Conservation (phyloP, 2,888 invertebrate genomes). For the Scrobipalpa costella region DNA sequence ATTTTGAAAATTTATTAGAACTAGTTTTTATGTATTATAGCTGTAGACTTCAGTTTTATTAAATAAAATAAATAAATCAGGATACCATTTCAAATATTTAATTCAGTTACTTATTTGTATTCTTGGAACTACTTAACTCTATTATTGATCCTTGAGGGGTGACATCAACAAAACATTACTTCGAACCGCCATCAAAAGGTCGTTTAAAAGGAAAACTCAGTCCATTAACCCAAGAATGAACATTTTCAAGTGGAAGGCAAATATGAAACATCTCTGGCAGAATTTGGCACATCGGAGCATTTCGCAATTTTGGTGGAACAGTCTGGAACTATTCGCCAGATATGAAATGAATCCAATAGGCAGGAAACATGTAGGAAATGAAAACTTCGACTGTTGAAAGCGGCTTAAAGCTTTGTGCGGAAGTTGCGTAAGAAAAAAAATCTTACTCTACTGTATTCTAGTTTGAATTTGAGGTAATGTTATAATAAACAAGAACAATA, state of each 20-base stretch:
- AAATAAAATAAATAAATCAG: too few species aligned
- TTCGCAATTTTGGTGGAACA: background rate
- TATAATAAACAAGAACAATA: too few species aligned
- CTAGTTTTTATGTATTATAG: too few species aligned
- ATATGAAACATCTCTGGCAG: background rate
- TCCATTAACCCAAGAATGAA: constrained; percentile 12
- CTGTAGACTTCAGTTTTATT: too few species aligned
- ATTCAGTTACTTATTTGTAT: background rate
- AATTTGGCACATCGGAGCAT: background rate
- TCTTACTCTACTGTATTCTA: too few species aligned
- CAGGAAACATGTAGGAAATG: constrained; percentile 5
- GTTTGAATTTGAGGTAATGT: too few species aligned
- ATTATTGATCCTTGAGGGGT: background rate
- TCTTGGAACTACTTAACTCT: background rate
- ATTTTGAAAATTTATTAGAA: too few species aligned
- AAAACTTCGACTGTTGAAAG: background rate
- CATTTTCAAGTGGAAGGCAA: background rate
- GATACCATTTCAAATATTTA: background rate
- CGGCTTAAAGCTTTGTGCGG: background rate
- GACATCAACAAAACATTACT: background rate
- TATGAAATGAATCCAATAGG: background rate
- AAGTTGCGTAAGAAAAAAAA: background rate
- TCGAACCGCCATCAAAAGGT: constrained; percentile 1
- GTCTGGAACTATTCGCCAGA: background rate
- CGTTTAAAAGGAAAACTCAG: constrained; percentile 12